Conservation (phyloP, 2,888 invertebrate genomes). For the Drosophila limbata region DNA sequence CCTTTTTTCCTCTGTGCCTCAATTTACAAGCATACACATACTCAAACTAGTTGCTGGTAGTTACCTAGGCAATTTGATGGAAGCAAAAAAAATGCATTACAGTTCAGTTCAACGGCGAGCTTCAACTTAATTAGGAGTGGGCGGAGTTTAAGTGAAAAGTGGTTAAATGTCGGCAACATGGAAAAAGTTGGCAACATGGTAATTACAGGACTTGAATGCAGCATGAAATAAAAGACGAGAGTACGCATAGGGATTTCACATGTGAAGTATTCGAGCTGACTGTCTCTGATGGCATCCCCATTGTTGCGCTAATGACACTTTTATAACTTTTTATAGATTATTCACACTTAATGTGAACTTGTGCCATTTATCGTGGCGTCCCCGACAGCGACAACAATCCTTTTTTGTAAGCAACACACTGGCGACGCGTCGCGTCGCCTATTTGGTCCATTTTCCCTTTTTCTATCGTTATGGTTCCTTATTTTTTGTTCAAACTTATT, state of each 20-base stretch:
- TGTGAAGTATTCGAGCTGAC: constrained; percentile 17
- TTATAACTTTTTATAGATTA: constrained; percentile 82
- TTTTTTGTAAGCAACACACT: constrained; percentile 64
- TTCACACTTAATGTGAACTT: constrained; percentile 78
- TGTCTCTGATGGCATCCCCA: constrained; percentile 38
- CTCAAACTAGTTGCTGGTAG: constrained; percentile 27
- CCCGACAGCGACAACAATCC: constrained; percentile 68
- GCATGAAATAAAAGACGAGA: neutral
- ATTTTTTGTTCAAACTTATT: constrained; percentile 62
- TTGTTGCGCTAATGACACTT: constrained; percentile 79
- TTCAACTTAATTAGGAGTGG: constrained; percentile 11
- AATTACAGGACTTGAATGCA: constrained; percentile 52
- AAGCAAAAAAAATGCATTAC: constrained; percentile 16
- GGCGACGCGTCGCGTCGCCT: constrained; percentile 39
- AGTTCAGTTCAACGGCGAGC: constrained; percentile 1
- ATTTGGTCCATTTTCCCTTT: constrained; percentile 48
- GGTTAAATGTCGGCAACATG: constrained; percentile 21
- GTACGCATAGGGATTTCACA: constrained; percentile 11
- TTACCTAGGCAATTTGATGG: constrained; percentile 14
- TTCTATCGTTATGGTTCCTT: constrained; percentile 8
- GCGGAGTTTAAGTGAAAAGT: constrained; percentile 1
- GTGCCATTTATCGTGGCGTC: constrained; percentile 69
- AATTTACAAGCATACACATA: neutral
- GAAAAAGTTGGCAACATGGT: constrained; percentile 37
- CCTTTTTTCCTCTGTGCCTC: constrained; percentile 42